Percentiles rank a stretch among this genome's conserved stretches.
Evolutionary conservation across 2,797 vertebrate species (phyloP).

Genomic region (Thamnophis elegans): DNA sequence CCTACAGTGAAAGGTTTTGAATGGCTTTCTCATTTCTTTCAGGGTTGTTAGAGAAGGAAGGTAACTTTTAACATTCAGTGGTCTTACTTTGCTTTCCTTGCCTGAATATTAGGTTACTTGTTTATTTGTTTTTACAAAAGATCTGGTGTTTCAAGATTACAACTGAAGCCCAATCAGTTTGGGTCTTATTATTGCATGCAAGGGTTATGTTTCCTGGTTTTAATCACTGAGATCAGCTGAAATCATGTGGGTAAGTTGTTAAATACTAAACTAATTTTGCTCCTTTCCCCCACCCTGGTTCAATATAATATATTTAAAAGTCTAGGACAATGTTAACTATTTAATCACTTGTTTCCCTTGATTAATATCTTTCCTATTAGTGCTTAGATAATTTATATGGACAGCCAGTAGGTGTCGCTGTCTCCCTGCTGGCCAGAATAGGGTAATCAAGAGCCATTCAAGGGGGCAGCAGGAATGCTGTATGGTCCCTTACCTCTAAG

Average conservation of each 20-base stretch:
- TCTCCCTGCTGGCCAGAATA: constrained; percentile 58
- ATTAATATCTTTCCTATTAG: constrained; percentile 25
- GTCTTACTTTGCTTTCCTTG: not conserved
- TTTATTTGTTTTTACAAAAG: not conserved
- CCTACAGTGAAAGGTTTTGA: not conserved
- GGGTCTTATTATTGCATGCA: not conserved
- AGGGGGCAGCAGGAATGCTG: constrained; percentile 8
- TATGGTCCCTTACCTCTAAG: not conserved
- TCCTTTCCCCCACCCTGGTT: not conserved
- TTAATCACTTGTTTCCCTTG: not conserved
- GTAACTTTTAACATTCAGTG: not conserved
- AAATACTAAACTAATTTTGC: not conserved
- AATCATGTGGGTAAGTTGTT: not conserved
- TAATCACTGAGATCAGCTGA: not conserved
- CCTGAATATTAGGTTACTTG: not conserved
- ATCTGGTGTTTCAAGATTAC: not conserved
- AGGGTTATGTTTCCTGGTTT: not conserved
- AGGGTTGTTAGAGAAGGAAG: not conserved
- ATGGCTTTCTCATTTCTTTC: not conserved
- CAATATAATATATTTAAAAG: not conserved
- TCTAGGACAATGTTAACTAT: not conserved
- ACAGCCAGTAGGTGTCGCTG: constrained; percentile 71
- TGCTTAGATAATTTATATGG: not conserved
- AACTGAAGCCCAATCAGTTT: not conserved
- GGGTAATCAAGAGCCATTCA: constrained; percentile 42